Evolutionary conservation across 2,797 vertebrate species (phyloP), one percentile per base, ranked within the genome.

Genomic region (Myotis findleyi): DNA sequence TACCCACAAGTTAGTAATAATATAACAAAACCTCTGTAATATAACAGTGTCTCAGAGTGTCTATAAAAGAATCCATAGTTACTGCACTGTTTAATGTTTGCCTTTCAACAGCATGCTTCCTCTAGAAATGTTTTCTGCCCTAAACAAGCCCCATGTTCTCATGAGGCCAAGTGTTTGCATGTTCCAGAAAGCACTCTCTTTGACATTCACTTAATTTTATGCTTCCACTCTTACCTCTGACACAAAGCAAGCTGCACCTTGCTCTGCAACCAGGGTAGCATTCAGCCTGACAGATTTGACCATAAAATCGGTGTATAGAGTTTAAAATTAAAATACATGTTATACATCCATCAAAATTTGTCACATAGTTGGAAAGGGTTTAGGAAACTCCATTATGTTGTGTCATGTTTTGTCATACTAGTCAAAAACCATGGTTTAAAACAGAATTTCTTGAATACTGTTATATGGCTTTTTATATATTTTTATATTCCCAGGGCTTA

Each of bases 191-290:
- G 77, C 17, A 89, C 30, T 93, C 91, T 80, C 51, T 89, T 90
- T 96, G 87, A 92, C 86, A 89, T 92, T 93, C 82, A 92, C 82
- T 94, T 96, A 93, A 92, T 96, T 92, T 94, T 96, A 96, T 89
- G 47, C 85, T 95, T 96, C 85, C 44, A 90, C 51, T 94, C 75
- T 87, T 96, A 94, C 57, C 41, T 94, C 79, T 83, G 94, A 95
- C 87, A 90, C 73, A 95, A 93, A 95, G 38, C 76, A 92, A 91
- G 73, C 73, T 94, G 73, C 80, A 76, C 90, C 11, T 94, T 94
- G 82, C 66, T 94, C 68, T 72, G 33, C 6, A 88, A 95, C 93
- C 21, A 85, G 13, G 36, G 25, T 88, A 96, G 20, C 59, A 88
- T 88, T 97, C 75, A 62, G 11, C 6, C 71, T 96, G 96, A 97